Percentiles rank a stretch among this genome's conserved stretches.
phyloP scores from a whole-genome alignment of 2,888 invertebrate genomes.

The Himalopsyche tibetana region DNA sequence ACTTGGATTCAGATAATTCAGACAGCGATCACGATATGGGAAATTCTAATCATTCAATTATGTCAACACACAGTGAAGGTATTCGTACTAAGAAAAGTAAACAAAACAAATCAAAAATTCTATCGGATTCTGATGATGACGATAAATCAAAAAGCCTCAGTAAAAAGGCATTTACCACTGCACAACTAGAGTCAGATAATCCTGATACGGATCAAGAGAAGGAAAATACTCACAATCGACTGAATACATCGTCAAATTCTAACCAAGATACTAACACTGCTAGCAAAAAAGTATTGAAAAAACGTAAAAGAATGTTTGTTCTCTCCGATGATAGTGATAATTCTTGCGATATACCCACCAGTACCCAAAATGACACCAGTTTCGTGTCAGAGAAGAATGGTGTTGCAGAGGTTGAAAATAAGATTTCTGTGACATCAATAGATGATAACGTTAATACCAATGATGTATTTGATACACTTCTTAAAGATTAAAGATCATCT shows the following conservation, averaged over 20 bases:
- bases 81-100: slow-evolving; percentile 43
- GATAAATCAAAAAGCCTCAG: neutral
- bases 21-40: slow-evolving; percentile 16
- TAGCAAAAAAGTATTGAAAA: slow-evolving; percentile 27
- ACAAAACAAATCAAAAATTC: neutral
- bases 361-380: slow-evolving; percentile 39
- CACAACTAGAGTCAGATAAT: slow-evolving; percentile 5
- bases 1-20: slow-evolving; percentile 31
- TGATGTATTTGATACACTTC: neutral
- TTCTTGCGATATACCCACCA: slow-evolving; percentile 44
- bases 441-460: neutral
- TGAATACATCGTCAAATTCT: slow-evolving; percentile 24
- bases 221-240: slow-evolving; percentile 41
- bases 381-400: too few species aligned
- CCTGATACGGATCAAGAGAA: slow-evolving; percentile 16
- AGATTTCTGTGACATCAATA: neutral
- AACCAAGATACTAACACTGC: neutral
- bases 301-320: slow-evolving; percentile 37
- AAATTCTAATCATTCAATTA: neutral
- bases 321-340: slow-evolving; percentile 54
- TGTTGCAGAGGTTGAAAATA: neutral
- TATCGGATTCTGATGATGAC: slow-evolving; percentile 12
- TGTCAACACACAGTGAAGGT: neutral
- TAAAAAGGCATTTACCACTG: neutral
- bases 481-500: neutral